Evolutionary conservation across 2,113 vertebrate genomes (phyloP).

Genomic region (Hyaena hyaena): DNA sequence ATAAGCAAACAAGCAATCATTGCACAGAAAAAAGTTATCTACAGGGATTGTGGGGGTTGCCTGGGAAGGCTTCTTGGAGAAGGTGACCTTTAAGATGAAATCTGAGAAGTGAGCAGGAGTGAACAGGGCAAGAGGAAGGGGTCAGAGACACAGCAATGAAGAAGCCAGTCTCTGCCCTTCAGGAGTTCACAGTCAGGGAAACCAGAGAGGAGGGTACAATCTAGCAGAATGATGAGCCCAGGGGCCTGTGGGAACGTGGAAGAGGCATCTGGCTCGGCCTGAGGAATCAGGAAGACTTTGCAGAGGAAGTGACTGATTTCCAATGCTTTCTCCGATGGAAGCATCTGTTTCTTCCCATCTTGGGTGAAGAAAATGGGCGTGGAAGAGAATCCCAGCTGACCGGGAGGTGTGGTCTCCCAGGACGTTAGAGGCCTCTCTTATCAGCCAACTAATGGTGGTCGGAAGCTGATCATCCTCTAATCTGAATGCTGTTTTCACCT

Average conservation of each 20-base stretch:
- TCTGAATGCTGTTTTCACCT: slow-evolving; percentile 52
- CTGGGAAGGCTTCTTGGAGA: background rate
- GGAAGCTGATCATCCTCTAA: background rate
- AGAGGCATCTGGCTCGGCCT: background rate
- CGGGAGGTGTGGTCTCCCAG: background rate
- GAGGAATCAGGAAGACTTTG: background rate
- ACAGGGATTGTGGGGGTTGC: background rate
- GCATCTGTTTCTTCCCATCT: background rate
- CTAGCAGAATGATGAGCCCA: background rate
- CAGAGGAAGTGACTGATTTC: background rate
- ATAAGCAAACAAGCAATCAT: background rate
- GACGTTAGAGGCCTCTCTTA: background rate
- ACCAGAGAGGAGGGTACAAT: background rate
- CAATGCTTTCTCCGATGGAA: background rate
- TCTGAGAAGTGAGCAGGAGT: background rate
- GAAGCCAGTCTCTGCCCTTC: background rate
- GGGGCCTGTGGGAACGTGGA: background rate
- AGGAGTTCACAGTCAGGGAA: background rate
- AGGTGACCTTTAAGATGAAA: background rate
- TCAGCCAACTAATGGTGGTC: background rate
- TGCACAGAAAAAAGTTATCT: background rate
- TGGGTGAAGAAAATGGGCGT: background rate
- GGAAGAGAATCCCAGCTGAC: background rate
- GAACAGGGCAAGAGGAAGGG: background rate
- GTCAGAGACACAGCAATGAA: background rate